Percentiles rank a stretch among this genome's conserved stretches.
Evolutionary conservation across 2,797 vertebrate genomes (phyloP).

Genomic region (Garrulus glandarius): DNA sequence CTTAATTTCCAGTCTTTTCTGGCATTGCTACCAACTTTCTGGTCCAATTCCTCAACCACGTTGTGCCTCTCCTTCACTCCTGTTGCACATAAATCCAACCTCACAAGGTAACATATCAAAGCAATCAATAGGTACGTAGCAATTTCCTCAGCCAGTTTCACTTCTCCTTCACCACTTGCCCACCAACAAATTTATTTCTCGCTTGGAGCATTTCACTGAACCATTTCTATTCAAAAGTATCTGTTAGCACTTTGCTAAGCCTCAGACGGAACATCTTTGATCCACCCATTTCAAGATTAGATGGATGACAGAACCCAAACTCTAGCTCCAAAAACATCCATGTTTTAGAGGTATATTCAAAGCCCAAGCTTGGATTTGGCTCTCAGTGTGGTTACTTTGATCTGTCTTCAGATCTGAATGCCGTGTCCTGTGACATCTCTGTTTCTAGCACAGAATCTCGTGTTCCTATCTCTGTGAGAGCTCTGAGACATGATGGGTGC

Average conservation of each 20-base stretch:
- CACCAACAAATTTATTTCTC: not conserved
- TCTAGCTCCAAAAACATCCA: slow-evolving; percentile 1
- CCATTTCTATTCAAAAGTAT: slow-evolving; percentile 4
- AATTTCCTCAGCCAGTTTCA: not conserved
- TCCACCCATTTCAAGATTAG: slow-evolving; percentile 55
- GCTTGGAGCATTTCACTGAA: not conserved
- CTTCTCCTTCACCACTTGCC: not conserved
- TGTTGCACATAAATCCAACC: not conserved
- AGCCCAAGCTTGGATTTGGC: not conserved
- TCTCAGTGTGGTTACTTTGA: not conserved
- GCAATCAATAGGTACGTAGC: not conserved
- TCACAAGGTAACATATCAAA: not conserved
- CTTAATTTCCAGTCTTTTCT: slow-evolving; percentile 47
- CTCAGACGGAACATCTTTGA: slow-evolving; percentile 45
- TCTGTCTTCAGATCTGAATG: not conserved
- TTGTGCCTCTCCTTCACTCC: not conserved
- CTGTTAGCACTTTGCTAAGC: slow-evolving; percentile 47
- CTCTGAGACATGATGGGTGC: not conserved
- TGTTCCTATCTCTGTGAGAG: slow-evolving; percentile 6
- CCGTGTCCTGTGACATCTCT: not conserved
- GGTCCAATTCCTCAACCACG: not conserved
- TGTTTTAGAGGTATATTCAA: slow-evolving; percentile 36
- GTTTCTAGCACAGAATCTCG: not conserved
- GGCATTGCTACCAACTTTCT: not conserved
- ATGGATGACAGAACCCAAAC: slow-evolving; percentile 39